phyloP scores from a whole-genome alignment of 2,113 vertebrate genomes.

The Anarhynchus alexandrinus region DNA sequence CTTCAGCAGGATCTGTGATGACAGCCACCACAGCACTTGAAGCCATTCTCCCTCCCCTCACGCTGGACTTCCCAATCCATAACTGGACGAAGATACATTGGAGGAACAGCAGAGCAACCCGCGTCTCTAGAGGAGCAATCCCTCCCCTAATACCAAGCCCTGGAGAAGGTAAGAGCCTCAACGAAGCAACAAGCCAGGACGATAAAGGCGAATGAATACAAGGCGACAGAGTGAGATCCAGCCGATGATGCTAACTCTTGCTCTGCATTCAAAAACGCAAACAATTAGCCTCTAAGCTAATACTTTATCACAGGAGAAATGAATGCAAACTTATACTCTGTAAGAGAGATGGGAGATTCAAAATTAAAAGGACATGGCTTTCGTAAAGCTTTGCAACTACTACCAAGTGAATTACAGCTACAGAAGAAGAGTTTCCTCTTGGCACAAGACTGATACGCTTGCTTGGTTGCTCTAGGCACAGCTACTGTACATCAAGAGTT shows the following conservation, averaged over 20 bases:
- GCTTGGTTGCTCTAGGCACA: conserved; percentile 39
- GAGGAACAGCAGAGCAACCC: not conserved
- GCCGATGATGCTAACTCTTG: not conserved
- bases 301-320: not conserved
- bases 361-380: not conserved
- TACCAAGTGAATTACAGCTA: not conserved
- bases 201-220: not conserved
- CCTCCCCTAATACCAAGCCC: not conserved
- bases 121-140: not conserved
- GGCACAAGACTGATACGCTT: conserved; percentile 22
- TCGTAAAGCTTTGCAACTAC: not conserved
- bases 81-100: not conserved
- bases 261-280: not conserved
- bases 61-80: not conserved
- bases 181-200: not conserved
- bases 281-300: conserved; percentile 10
- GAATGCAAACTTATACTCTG: not conserved
- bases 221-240: not conserved
- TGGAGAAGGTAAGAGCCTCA: not conserved
- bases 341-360: conserved; percentile 1
- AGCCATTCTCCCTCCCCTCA: not conserved
- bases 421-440: conserved; percentile 24
- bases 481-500: conserved; percentile 26
- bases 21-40: not conserved
- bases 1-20: not conserved